These are phyloP conservation scores for Heliothis subflexa DNA, from an alignment of 1,140 invertebrate species.

Conservation along the genomic window DNA sequence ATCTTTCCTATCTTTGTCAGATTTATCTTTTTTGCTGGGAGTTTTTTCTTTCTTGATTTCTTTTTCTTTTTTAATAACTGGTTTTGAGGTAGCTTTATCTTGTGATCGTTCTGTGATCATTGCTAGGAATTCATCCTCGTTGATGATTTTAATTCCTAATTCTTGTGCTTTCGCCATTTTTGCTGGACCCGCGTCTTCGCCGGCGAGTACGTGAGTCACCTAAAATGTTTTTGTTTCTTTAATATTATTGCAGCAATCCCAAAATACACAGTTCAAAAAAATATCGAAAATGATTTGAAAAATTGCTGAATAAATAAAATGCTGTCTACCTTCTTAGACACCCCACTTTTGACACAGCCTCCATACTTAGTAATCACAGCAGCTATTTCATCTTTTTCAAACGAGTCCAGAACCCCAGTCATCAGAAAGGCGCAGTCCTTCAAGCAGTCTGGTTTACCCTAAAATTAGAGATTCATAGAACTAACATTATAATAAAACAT, in stretches of 20 bases:
- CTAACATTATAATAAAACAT: conserved; percentile 67
- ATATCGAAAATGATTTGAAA: no score
- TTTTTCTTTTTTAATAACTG: conserved; percentile 52
- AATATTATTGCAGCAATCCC: not conserved
- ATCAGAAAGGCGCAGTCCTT: conserved; percentile 93
- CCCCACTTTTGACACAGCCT: conserved; percentile 90
- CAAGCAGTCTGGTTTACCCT: conserved; percentile 92
- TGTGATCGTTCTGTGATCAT: conserved; percentile 87
- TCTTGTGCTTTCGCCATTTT: conserved; percentile 93
- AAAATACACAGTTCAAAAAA: no score
- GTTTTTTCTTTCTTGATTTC: conserved; percentile 55
- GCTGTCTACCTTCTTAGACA: conserved; percentile 90
- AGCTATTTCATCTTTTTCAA: conserved; percentile 93
- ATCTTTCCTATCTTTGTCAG: conserved; percentile 37
- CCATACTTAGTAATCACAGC: conserved; percentile 93
- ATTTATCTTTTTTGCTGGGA: conserved; percentile 48
- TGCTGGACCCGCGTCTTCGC: conserved; percentile 93
- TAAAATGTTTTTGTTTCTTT: conserved; percentile 61
- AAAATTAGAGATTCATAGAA: conserved; percentile 50
- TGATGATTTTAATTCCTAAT: conserved; percentile 90
- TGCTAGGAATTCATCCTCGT: conserved; percentile 94
- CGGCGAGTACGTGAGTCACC: conserved; percentile 93
- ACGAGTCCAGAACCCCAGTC: conserved; percentile 95
- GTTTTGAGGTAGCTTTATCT: conserved; percentile 46
- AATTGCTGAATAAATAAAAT: no score